Percentiles rank a stretch among this genome's conserved stretches.
phyloP scores from a whole-genome alignment of 2,888 invertebrate species.

The Erannis defoliaria region DNA sequence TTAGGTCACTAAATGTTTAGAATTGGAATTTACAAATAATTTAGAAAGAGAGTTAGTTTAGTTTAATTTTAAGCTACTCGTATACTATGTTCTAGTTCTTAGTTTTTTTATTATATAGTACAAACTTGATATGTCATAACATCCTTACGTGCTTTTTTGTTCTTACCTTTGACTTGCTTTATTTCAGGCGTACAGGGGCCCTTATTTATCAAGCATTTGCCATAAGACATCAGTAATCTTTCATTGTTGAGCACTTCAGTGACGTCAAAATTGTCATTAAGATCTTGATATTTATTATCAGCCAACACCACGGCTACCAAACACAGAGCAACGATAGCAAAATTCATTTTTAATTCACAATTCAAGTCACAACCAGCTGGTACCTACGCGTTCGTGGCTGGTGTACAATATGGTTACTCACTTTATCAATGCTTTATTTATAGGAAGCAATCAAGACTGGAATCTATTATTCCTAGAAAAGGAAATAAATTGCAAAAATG shows the following conservation, averaged over 20 bases:
- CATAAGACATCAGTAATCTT: slow-evolving; percentile 88
- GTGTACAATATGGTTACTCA: slow-evolving; percentile 45
- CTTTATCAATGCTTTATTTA: slow-evolving; percentile 53
- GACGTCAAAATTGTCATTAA: slow-evolving; percentile 89
- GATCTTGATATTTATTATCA: slow-evolving; percentile 85
- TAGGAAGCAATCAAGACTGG: slow-evolving; percentile 45
- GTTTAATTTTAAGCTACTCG: slow-evolving; percentile 3
- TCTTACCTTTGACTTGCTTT: slow-evolving; percentile 89
- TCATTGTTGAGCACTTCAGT: slow-evolving; percentile 89
- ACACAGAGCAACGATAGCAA: slow-evolving; percentile 57
- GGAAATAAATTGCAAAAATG: slow-evolving; percentile 53
- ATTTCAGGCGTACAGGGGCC: slow-evolving; percentile 91
- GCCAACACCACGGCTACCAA: slow-evolving; percentile 59
- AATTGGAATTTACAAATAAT: slow-evolving; percentile 9
- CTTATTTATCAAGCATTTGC: slow-evolving; percentile 89
- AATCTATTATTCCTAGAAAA: slow-evolving; percentile 48
- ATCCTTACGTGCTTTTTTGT: slow-evolving; percentile 3
- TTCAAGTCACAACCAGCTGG: not conserved
- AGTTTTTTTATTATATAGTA: not conserved
- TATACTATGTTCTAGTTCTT: not conserved
- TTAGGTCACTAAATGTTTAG: not conserved
- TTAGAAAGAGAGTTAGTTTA: not conserved
- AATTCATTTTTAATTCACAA: slow-evolving; percentile 57
- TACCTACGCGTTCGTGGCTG: slow-evolving; percentile 29
- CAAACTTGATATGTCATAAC: not conserved